Evolutionary conservation across 2,113 vertebrate genomes (phyloP).

Genomic region (Promerops cafer): DNA sequence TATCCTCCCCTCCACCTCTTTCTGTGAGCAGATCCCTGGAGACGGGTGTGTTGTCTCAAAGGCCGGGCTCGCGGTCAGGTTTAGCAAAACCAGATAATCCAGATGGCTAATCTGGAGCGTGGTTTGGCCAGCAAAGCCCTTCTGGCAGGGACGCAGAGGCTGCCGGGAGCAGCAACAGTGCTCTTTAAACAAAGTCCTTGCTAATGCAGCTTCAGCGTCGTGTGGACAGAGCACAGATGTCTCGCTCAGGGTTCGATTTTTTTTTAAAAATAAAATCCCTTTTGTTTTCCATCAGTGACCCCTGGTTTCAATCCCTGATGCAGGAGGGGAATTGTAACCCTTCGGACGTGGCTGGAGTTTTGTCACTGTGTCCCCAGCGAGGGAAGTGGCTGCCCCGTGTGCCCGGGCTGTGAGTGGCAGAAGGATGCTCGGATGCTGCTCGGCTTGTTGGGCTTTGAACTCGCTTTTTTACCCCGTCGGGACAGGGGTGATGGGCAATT

Average conservation of each 20-base stretch:
- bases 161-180: not conserved
- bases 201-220: not conserved
- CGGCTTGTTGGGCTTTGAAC: not conserved
- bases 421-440: not conserved
- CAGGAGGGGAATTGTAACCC: not conserved
- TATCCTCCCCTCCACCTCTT: not conserved
- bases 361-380: fast-evolving
- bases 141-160: not conserved
- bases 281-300: constrained; percentile 14
- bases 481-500: not conserved
- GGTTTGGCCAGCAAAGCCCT: constrained; percentile 10
- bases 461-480: not conserved
- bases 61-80: not conserved
- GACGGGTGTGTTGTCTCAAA: not conserved
- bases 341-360: fast-evolving
- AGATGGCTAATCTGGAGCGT: constrained; percentile 4
- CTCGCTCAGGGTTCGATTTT: not conserved
- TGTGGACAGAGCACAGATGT: constrained; percentile 21
- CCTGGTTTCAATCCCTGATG: not conserved
- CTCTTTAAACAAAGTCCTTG: not conserved
- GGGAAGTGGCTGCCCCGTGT: not conserved
- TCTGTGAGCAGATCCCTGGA: not conserved
- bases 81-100: constrained; percentile 10
- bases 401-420: not conserved
- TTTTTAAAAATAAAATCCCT: not conserved